phyloP scores from a whole-genome alignment of 2,113 vertebrate genomes.

The Alosa alosa region DNA sequence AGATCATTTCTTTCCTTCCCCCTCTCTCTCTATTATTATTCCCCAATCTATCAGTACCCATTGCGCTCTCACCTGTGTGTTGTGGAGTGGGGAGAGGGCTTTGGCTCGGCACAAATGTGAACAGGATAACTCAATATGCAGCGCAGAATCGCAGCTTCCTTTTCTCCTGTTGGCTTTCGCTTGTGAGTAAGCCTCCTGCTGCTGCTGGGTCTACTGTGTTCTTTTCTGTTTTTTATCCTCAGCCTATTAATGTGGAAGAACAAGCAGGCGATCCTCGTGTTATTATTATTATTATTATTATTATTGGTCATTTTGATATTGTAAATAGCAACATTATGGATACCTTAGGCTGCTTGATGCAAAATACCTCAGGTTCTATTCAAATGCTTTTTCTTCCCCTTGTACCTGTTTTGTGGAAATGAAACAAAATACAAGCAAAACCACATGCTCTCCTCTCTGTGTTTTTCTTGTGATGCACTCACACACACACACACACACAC shows the following conservation, averaged over 20 bases:
- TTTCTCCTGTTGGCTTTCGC: neutral
- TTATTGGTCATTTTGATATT: neutral
- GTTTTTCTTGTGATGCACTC: neutral
- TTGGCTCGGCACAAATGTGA: constrained; percentile 9
- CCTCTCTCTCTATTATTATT: neutral
- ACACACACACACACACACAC: neutral
- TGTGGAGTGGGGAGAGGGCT: neutral
- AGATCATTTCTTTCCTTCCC: neutral
- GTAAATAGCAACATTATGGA: constrained; percentile 33
- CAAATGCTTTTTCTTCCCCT: constrained; percentile 72
- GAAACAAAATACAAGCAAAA: constrained; percentile 56
- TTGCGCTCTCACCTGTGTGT: neutral
- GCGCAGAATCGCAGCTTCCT: neutral
- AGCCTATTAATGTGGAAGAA: neutral
- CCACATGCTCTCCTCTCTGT: neutral
- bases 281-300: constrained; percentile 14
- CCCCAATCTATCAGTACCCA: neutral
- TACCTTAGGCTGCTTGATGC: constrained; percentile 78
- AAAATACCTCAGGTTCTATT: constrained; percentile 79
- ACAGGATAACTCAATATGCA: constrained; percentile 12
- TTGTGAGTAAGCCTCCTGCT: neutral
- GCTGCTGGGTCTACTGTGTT: neutral
- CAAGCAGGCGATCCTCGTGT: neutral
- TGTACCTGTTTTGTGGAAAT: constrained; percentile 78
- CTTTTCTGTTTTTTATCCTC: neutral